Base-by-base conservation (phyloP, 1,140 invertebrate species). In the Daktulosphaira vitifoliae region DNA sequence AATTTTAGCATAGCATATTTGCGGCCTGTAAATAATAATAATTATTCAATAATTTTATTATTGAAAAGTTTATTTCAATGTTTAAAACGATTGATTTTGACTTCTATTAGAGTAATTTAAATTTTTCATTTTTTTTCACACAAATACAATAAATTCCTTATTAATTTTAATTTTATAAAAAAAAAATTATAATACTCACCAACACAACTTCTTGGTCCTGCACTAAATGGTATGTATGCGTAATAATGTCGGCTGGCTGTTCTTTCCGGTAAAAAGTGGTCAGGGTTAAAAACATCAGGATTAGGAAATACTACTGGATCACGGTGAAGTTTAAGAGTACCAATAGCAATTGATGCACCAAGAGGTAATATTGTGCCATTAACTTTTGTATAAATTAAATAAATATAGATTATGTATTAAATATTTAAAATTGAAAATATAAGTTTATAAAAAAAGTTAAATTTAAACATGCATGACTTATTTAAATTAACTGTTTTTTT, bases 1-100 rank as follows among this genome's bases (percentile, higher is more conserved):
- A 89, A 78, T 73, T 95, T 92, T 49, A 92, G 77, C 77, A 90
- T 81, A 1, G 91, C 91, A 76, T 93, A 94, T 76, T 89, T 90
- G 54, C 89, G 87, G 64, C 88, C 88, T 86, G 37, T 67, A 67
- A 53, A 11, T 7, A 42, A 11, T 33, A 53, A 48, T 1, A 51
- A 46, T n/a, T n/a, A n/a, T n/a, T n/a, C n/a, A n/a, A n/a, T n/a
- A n/a, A n/a, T n/a, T n/a, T n/a, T n/a, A n/a, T n/a, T n/a, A n/a
- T n/a, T n/a, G n/a, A n/a, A n/a, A n/a, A n/a, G n/a, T n/a, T n/a
- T n/a, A n/a, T n/a, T n/a, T n/a, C n/a, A n/a, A n/a, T n/a, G n/a
- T n/a, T n/a, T n/a, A n/a, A n/a, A n/a, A n/a, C n/a, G n/a, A n/a
- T n/a, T n/a, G n/a, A n/a, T n/a, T n/a, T n/a, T n/a, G n/a, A n/a